A percentile compares a stretch with the other conserved stretches of the same genome.
phyloP scores from a whole-genome alignment of 2,888 invertebrate genomes.

The Serripes groenlandicus region DNA sequence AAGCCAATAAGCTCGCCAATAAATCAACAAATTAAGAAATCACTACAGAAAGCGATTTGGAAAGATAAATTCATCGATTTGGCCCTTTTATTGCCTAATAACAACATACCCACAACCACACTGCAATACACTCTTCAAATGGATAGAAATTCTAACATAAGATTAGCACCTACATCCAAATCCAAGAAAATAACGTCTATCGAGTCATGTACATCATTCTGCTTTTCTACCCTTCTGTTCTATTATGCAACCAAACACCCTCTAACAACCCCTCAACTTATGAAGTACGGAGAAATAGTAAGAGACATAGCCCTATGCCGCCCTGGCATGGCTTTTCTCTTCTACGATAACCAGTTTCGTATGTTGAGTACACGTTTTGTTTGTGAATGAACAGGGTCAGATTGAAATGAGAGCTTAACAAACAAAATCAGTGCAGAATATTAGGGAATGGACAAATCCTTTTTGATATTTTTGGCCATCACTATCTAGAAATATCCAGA shows the following conservation, averaged over 20 bases:
- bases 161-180: neutral
- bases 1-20: neutral
- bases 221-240: constrained; percentile 10
- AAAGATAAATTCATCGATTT: neutral
- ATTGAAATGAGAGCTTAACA: too few species aligned
- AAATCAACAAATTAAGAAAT: neutral
- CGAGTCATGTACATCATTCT: constrained; percentile 23
- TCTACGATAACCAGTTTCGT: constrained; percentile 26
- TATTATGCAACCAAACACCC: constrained; percentile 24
- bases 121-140: neutral
- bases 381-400: too few species aligned
- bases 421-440: too few species aligned
- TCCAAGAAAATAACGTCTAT: neutral
- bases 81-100: neutral
- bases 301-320: constrained; percentile 22
- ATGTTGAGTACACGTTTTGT: too few species aligned
- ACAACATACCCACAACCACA: neutral
- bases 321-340: constrained; percentile 14
- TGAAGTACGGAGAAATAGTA: constrained; percentile 42
- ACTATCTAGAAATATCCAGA: too few species aligned
- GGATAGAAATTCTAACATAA: neutral
- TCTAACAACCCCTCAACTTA: constrained; percentile 18
- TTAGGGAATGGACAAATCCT: too few species aligned
- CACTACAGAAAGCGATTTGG: neutral
- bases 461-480: too few species aligned